phyloP scores from a whole-genome alignment of 2,113 vertebrate species.

The Pelobates fuscus region DNA sequence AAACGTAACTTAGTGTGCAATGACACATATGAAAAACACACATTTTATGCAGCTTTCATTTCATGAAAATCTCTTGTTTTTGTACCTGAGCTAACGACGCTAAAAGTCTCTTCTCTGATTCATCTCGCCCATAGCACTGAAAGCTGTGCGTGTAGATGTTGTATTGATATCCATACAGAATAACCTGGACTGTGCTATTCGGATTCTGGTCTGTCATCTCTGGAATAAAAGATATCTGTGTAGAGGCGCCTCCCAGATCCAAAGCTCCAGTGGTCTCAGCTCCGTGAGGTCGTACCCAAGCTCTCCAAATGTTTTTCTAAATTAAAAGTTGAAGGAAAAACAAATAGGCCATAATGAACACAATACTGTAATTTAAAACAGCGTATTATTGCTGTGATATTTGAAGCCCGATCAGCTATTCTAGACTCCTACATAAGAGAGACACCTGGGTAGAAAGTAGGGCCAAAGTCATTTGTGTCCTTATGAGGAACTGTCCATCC shows the following conservation, averaged over 20 bases:
- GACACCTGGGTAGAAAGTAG: no score
- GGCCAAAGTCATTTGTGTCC: no score
- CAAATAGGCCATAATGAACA: neutral
- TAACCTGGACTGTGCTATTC: constrained; percentile 67
- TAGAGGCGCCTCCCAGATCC: constrained; percentile 93
- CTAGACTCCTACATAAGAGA: no score
- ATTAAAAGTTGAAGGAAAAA: neutral
- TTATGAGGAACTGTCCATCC: no score
- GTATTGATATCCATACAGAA: constrained; percentile 86
- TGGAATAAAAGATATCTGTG: constrained; percentile 85
- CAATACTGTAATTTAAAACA: neutral
- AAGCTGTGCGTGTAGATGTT: constrained; percentile 90
- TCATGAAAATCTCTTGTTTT: neutral
- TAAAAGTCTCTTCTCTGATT: constrained; percentile 82
- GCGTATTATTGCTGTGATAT: no score
- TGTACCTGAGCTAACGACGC: constrained; percentile 77
- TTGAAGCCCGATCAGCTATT: no score
- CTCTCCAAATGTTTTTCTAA: constrained; percentile 84
- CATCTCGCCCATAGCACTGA: constrained; percentile 89
- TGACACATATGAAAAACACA: no score
- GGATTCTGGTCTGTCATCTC: constrained; percentile 48
- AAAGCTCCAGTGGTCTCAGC: constrained; percentile 82
- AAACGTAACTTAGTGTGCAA: no score
- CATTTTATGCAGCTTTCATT: neutral
- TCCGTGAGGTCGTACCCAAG: constrained; percentile 74